Evolutionary conservation across 2,113 vertebrate genomes (phyloP), one percentile per base, ranked within the genome.

Genomic region (Serilophus lunatus): DNA sequence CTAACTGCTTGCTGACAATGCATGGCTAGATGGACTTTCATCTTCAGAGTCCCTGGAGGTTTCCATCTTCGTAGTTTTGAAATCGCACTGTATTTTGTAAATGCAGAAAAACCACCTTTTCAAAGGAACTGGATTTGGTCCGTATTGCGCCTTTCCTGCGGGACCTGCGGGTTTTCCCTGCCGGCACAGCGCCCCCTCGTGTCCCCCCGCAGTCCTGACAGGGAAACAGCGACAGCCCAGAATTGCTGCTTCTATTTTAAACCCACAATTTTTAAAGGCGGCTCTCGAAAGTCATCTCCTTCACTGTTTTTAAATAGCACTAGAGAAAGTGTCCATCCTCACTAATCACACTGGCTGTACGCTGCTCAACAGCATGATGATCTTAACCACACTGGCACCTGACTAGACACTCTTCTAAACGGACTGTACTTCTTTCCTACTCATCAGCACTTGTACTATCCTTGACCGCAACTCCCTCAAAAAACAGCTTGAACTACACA

Each of bases 71-170:
- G 31, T 57, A 57, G 38, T 70, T 90, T 74, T 82, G 36, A 90
- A 71, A 82, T 7, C 31, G 18, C 8, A 19, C 6, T 49, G 45
- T 51, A 15, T 66, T 76, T 81, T 42, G 13, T 26, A 12, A 2
- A 26, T 0, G 8, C 7, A 75, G 42, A 57, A 72, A 71, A 92
- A 10, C 19, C 49, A 12, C 9, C 18, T 49, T 84, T 71, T 29
- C 56, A 75, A 36, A n/a, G 12, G 14, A 76, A n/a, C 23, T 20
- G 31, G 18, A 66, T 28, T 53, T 23, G 33, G 18, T 26, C 42
- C 1, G 1, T 23, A 5, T 25, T 33, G 45, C 7, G 44, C 40
- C 50, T 47, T 42, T n/a, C 36, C 7, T 29, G n/a, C 2, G 0
- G 5, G 56, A 40, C n/a, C 40, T 25, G 12, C 35, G 45, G 29